A percentile compares a stretch with the other conserved stretches of the same genome.
phyloP scores from a whole-genome alignment of 1,140 invertebrate species.

The Eciton burchellii region DNA sequence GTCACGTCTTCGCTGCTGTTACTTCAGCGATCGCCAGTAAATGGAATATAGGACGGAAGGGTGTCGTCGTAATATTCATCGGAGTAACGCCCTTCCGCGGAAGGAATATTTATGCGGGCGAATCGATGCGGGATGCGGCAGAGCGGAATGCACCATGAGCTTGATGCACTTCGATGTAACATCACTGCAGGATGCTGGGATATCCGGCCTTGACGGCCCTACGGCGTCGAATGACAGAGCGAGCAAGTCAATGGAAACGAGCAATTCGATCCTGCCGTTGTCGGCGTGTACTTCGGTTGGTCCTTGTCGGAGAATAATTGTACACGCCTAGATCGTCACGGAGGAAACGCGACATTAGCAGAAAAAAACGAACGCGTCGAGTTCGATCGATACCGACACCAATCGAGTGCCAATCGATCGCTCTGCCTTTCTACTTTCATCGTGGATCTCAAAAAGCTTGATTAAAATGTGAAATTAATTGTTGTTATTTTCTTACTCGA shows the following conservation, averaged over 20 bases:
- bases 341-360: conserved; percentile 37
- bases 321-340: conserved; percentile 49
- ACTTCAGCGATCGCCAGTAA: too few relatives aligned
- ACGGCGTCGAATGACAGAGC: conserved; percentile 55
- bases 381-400: conserved; percentile 8
- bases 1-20: neutral
- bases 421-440: too few relatives aligned
- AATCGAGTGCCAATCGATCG: too few relatives aligned
- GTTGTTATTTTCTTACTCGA: too few relatives aligned
- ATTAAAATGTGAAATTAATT: too few relatives aligned
- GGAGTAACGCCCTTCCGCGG: neutral
- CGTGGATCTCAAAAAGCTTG: too few relatives aligned
- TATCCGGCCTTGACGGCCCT: conserved; percentile 50
- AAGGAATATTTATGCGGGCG: conserved; percentile 49
- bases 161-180: conserved; percentile 49
- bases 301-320: conserved; percentile 56
- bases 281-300: conserved; percentile 48
- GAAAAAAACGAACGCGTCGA: conserved; percentile 30
- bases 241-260: conserved; percentile 52
- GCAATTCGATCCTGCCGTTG: conserved; percentile 57
- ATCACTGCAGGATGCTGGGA: conserved; percentile 39
- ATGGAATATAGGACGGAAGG: neutral
- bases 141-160: conserved; percentile 52
- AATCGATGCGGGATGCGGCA: conserved; percentile 14
- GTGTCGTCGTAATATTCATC: neutral